Evolutionary conservation across 2,113 vertebrate species (phyloP).

Genomic region (Archilochus colubris): DNA sequence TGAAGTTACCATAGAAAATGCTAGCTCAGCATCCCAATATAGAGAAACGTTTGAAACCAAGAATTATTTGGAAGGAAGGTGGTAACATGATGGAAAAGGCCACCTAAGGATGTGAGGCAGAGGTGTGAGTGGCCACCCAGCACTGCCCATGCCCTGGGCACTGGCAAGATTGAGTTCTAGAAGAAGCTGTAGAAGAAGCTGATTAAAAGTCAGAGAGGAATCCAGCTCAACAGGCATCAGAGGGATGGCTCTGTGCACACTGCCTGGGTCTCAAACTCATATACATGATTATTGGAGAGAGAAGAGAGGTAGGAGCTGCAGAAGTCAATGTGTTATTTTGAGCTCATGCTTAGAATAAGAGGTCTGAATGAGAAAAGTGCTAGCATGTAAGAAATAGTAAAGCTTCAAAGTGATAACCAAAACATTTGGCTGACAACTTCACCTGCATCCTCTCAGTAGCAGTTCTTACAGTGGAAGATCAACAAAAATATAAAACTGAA

Average conservation of each 20-base stretch:
- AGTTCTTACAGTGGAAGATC: neutral
- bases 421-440: neutral
- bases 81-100: neutral
- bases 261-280: neutral
- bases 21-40: neutral
- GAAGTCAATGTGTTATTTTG: neutral
- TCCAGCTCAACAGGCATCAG: neutral
- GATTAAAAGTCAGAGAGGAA: neutral
- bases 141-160: neutral
- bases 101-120: neutral
- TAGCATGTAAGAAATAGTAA: neutral
- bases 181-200: neutral
- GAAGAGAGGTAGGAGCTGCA: neutral
- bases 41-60: neutral
- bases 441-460: neutral
- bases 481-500: neutral
- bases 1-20: neutral
- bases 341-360: neutral
- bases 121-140: rapidly evolving
- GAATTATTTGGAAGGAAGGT: neutral
- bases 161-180: rapidly evolving
- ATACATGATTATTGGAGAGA: neutral
- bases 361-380: neutral
- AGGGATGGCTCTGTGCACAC: rapidly evolving
- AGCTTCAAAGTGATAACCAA: neutral